A percentile compares a stretch with the other conserved stretches of the same genome.
Evolutionary conservation across 2,113 vertebrate genomes (phyloP).

Genomic region (Phaethornis superciliosus): DNA sequence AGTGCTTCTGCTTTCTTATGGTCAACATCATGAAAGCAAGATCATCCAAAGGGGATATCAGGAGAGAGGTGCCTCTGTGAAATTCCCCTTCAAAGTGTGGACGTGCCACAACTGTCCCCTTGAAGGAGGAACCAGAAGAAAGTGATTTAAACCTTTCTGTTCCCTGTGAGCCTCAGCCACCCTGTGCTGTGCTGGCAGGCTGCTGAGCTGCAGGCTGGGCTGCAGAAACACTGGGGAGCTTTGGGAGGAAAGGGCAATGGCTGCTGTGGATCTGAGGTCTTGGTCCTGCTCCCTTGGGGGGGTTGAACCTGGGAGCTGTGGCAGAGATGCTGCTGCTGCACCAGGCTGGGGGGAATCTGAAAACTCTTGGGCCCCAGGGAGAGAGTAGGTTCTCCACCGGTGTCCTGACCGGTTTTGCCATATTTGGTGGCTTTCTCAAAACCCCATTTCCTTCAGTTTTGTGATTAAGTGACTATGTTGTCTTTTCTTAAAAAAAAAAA

Average conservation of each 20-base stretch:
- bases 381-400: background rate
- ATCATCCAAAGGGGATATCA: background rate
- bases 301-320: background rate
- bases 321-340: background rate
- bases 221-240: background rate
- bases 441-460: background rate
- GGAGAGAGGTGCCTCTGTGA: background rate
- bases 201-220: background rate
- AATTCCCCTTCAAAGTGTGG: background rate
- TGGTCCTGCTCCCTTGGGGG: fast-evolving
- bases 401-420: background rate
- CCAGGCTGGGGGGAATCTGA: background rate
- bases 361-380: fast-evolving
- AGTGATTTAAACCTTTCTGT: background rate
- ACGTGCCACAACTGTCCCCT: background rate
- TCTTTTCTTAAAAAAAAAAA: background rate
- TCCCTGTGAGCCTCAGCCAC: background rate
- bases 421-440: constrained; percentile 21
- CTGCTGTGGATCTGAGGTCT: background rate
- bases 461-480: constrained; percentile 19
- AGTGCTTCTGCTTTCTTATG: background rate
- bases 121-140: background rate
- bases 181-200: fast-evolving
- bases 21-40: background rate
- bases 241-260: background rate